phyloP scores from a whole-genome alignment of 2,113 vertebrate genomes.

The Gymnobelideus leadbeateri region DNA sequence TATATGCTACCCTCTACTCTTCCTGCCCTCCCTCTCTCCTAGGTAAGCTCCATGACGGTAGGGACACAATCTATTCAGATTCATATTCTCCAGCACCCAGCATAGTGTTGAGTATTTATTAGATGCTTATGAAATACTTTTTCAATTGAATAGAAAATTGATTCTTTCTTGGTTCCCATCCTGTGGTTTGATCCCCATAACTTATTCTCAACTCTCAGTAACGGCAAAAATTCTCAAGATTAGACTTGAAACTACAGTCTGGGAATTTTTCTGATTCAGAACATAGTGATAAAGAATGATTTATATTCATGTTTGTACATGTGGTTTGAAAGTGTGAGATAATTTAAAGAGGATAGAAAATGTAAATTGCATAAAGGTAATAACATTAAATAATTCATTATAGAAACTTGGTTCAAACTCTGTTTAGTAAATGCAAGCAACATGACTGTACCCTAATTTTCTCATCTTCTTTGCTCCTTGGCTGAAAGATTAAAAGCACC shows the following conservation, averaged over 20 bases:
- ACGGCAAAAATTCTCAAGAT: conserved; percentile 17
- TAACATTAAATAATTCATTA: not conserved
- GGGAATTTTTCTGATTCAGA: conserved; percentile 16
- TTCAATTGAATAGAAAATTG: not conserved
- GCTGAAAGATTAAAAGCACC: not conserved
- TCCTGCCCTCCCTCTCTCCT: not conserved
- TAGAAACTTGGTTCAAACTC: not conserved
- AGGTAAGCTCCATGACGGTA: not conserved
- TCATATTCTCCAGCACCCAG: not conserved
- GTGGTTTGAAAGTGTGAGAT: not conserved
- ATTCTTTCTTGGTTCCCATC: not conserved
- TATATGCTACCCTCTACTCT: not conserved
- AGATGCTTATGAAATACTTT: not conserved
- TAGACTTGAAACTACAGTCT: not conserved
- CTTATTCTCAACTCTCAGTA: conserved; percentile 7
- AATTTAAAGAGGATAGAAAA: not conserved
- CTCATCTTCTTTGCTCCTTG: not conserved
- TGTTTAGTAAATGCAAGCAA: not conserved
- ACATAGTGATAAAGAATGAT: not conserved
- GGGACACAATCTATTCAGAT: not conserved
- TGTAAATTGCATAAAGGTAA: too few relatives aligned
- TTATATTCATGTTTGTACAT: not conserved
- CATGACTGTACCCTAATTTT: not conserved
- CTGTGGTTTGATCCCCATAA: conserved; percentile 6
- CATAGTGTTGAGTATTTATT: not conserved